Percentiles rank a stretch among this genome's conserved stretches.
Evolutionary conservation across 2,797 vertebrate species (phyloP).

Genomic region (Helostoma temminkii): DNA sequence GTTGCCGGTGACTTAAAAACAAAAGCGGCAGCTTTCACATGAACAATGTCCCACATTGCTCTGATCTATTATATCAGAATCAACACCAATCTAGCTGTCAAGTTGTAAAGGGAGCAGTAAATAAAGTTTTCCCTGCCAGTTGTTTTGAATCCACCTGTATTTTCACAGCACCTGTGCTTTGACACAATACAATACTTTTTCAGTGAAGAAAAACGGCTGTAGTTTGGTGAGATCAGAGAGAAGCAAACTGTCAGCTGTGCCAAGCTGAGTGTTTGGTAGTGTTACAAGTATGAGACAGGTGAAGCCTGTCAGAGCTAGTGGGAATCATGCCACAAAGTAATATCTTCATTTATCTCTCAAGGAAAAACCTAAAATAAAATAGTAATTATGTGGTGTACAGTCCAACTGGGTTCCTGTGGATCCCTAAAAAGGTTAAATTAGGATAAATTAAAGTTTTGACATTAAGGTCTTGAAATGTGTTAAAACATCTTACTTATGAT

Average conservation of each 20-base stretch:
- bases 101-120: conserved; percentile 33
- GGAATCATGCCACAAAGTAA: conserved; percentile 17
- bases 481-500: too few species aligned
- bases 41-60: conserved; percentile 22
- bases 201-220: conserved; percentile 29
- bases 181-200: conserved; percentile 37
- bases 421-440: too few species aligned
- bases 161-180: conserved; percentile 48
- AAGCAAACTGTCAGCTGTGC: conserved; percentile 48
- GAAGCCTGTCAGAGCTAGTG: conserved; percentile 20
- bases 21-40: conserved; percentile 17
- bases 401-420: too few species aligned
- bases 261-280: conserved; percentile 31
- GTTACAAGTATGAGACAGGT: conserved; percentile 37
- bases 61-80: conserved; percentile 34
- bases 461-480: too few species aligned
- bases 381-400: too few species aligned
- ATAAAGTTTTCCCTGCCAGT: conserved; percentile 47
- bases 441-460: too few species aligned
- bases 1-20: background rate
- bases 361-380: too few species aligned
- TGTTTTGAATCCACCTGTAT: conserved; percentile 30
- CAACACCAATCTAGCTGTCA: conserved; percentile 26
- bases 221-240: conserved; percentile 46
- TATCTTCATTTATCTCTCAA: background rate